Base-by-base conservation (phyloP, 2,888 invertebrate species). In the Caenorhabditis sp. region DNA sequence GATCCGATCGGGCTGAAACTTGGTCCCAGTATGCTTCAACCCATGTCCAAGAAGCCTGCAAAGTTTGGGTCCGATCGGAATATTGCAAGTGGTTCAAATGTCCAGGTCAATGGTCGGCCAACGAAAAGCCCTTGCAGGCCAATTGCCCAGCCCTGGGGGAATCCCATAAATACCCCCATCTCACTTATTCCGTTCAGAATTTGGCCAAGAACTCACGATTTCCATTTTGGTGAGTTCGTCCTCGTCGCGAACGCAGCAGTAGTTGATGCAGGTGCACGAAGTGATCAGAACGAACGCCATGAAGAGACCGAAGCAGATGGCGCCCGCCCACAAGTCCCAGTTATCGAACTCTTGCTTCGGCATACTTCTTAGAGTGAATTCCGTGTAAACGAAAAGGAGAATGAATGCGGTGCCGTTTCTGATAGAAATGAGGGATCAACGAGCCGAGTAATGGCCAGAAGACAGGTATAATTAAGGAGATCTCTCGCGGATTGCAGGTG, bases 181-280 rank as follows among this genome's bases (percentile, higher is more conserved):
- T n/a, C n/a, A n/a, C n/a, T n/a, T n/a, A n/a, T n/a, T n/a, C n/a
- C n/a, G n/a, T n/a, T n/a, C n/a, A n/a, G n/a, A n/a, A n/a, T n/a
- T n/a, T n/a, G n/a, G n/a, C 15, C n/a, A 27, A 13, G 32, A 37
- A 37, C 24, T 15, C 39, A 73, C 72, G 46, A 73, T 59, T 65
- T 73, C 72, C 59, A 73, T 43, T 53, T 63, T 73, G 8, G 72
- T 73, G 43, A 73, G 17, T 20, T 73, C 72, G 39, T 73, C 65
- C 30, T 73, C 63, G 4, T 73, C 63, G 13, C 24, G 26, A 8
- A 65, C 43, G 30, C 17, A 63, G 20, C 37, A 73, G 17, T 35
- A 73, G 15, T 58, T 73, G 15, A 63, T 43, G 22, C 65, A 73
- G 32, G 55, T 63, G 20, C 24, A 37, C 20, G 72, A 65, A 26